Conservation (phyloP, 2,888 invertebrate genomes). For the Eustalomyia histrio region DNA sequence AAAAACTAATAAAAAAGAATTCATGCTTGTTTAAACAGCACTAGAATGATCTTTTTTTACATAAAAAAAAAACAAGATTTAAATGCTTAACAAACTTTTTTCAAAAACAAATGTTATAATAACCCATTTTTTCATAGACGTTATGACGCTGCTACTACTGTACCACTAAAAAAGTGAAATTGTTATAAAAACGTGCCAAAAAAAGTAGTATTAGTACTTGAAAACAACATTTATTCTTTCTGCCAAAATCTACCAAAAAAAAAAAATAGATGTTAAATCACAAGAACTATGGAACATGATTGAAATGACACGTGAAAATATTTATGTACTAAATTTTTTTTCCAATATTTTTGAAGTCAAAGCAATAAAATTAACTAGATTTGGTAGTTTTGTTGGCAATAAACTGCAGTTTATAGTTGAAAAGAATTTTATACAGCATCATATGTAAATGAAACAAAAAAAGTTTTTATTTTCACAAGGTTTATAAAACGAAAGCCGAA, state of each 20-base stretch:
- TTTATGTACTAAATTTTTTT: background rate
- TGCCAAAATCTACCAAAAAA: constrained; percentile 39
- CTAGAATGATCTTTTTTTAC: background rate
- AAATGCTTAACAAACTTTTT: background rate
- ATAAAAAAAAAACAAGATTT: background rate
- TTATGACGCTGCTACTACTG: constrained; percentile 33
- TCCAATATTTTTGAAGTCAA: too few relatives aligned
- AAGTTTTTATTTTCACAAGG: too few relatives aligned
- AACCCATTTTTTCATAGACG: constrained; percentile 59
- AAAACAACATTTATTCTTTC: constrained; percentile 8
- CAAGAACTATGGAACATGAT: background rate
- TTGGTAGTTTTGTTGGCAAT: too few relatives aligned
- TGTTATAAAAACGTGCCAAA: constrained; percentile 30
- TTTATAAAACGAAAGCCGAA: too few relatives aligned
- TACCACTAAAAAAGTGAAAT: constrained; percentile 18
- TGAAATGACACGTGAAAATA: constrained; percentile 23
- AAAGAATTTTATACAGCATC: too few relatives aligned
- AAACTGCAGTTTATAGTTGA: too few relatives aligned
- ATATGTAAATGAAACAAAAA: too few relatives aligned
- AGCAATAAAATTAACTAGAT: too few relatives aligned
- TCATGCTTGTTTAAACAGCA: background rate
- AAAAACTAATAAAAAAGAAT: background rate
- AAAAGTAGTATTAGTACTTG: constrained; percentile 5
- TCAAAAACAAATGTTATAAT: constrained; percentile 5
- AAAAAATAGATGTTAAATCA: too few relatives aligned